phyloP scores from a whole-genome alignment of 2,888 invertebrate genomes.

The Taphrorychus bicolor region DNA sequence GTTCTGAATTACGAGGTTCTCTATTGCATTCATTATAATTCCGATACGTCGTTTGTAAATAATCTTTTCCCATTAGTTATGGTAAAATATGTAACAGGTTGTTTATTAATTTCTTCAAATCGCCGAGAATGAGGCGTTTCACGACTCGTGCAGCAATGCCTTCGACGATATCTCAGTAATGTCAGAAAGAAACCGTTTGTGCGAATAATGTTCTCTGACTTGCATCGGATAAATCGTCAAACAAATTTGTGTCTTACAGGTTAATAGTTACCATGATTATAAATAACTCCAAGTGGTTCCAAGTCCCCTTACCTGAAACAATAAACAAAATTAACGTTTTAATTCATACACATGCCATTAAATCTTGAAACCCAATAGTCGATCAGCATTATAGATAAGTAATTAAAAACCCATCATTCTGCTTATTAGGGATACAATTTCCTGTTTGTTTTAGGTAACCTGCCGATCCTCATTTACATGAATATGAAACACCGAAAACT shows the following conservation, averaged over 20 bases:
- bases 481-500: neutral
- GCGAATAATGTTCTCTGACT: too few species aligned
- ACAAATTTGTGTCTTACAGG: neutral
- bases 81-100: slow-evolving; percentile 48
- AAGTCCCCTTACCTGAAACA: neutral
- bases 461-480: neutral
- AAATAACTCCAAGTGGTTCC: neutral
- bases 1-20: slow-evolving; percentile 31
- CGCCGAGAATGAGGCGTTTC: slow-evolving; percentile 20
- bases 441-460: neutral
- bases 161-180: slow-evolving; percentile 27
- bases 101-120: slow-evolving; percentile 17
- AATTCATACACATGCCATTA: too few species aligned
- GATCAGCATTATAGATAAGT: neutral
- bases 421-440: neutral
- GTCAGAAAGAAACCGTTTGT: neutral
- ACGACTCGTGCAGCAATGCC: slow-evolving; percentile 11
- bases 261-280: neutral
- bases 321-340: neutral
- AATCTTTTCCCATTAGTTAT: slow-evolving; percentile 42
- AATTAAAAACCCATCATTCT: too few species aligned
- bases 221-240: neutral
- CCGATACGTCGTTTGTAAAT: slow-evolving; percentile 36
- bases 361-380: too few species aligned
- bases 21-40: slow-evolving; percentile 33